Percentiles rank a stretch among this genome's conserved stretches.
phyloP scores from a whole-genome alignment of 2,113 vertebrate species.

The Bagarius yarrelli region DNA sequence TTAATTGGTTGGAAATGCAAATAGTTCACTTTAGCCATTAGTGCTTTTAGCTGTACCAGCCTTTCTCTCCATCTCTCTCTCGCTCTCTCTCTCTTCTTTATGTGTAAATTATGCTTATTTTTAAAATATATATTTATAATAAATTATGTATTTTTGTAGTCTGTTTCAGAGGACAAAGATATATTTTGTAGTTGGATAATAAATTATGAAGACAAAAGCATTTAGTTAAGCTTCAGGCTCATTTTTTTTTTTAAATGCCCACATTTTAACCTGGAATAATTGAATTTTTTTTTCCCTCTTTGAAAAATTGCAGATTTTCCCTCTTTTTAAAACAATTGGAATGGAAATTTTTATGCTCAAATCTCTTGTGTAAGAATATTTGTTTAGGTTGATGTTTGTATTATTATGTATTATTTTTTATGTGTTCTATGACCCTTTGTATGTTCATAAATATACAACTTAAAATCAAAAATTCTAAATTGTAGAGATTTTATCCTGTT shows the following conservation, averaged over 20 bases:
- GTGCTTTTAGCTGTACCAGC: constrained; percentile 3
- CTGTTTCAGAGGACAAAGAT: constrained; percentile 35
- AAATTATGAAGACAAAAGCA: constrained; percentile 18
- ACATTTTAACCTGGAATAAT: not conserved
- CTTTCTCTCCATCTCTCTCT: not conserved
- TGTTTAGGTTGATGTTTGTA: constrained; percentile 1
- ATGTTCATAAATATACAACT: constrained; percentile 9
- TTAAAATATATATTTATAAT: constrained; percentile 70
- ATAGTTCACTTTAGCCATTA: not conserved
- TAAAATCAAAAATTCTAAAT: not conserved
- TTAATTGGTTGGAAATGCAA: constrained; percentile 9
- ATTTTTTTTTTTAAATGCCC: not conserved
- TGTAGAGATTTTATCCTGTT: constrained; percentile 11
- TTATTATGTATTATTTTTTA: constrained; percentile 29
- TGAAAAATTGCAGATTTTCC: not conserved
- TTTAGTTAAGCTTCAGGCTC: not conserved
- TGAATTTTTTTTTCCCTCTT: not conserved
- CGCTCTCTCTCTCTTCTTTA: not conserved
- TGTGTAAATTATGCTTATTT: constrained; percentile 68
- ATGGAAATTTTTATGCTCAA: not conserved
- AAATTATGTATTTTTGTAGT: constrained; percentile 59
- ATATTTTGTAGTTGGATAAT: constrained; percentile 54
- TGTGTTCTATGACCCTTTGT: constrained; percentile 24
- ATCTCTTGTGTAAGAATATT: constrained; percentile 11
- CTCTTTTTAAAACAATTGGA: not conserved